Percentiles rank a stretch among this genome's conserved stretches.
Evolutionary conservation across 35 echinoderm and acorn worm species (phyloP).

Genomic region (Anneissia japonica): DNA sequence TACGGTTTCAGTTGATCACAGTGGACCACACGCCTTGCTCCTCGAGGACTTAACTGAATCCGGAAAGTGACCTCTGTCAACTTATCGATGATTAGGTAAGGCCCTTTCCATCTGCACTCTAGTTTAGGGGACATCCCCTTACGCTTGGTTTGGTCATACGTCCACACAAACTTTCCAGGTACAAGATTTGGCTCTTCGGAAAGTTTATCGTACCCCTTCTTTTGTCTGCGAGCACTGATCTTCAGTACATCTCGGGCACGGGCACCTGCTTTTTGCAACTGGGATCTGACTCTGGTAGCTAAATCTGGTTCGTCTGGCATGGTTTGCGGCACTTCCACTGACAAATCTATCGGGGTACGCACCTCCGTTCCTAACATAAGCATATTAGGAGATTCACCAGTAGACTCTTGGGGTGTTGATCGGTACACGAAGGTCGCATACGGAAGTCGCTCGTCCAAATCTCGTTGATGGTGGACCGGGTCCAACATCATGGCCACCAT

Average conservation of each 20-base stretch:
- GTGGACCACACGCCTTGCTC: slow-evolving; percentile 33
- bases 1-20: slow-evolving; percentile 22
- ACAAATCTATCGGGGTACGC: background rate
- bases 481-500: too few species aligned
- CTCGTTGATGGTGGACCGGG: too few species aligned
- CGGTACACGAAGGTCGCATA: too few species aligned
- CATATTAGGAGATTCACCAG: slow-evolving; percentile 1
- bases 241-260: background rate
- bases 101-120: slow-evolving; percentile 25
- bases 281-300: background rate
- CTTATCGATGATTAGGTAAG: slow-evolving; percentile 5
- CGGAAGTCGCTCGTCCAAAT: too few species aligned
- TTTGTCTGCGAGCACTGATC: background rate
- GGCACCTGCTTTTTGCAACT: background rate
- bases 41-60: slow-evolving; percentile 13
- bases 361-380: background rate
- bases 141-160: slow-evolving; percentile 11
- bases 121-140: slow-evolving; percentile 37
- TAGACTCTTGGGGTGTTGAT: too few species aligned
- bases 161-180: slow-evolving; percentile 56
- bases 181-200: too few species aligned
- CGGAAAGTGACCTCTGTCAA: slow-evolving; percentile 32
- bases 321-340: too few species aligned
- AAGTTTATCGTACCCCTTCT: background rate
- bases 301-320: slow-evolving; percentile 12